Evolutionary conservation across 2,113 vertebrate species (phyloP).

Genomic region (Syrmaticus mikado): DNA sequence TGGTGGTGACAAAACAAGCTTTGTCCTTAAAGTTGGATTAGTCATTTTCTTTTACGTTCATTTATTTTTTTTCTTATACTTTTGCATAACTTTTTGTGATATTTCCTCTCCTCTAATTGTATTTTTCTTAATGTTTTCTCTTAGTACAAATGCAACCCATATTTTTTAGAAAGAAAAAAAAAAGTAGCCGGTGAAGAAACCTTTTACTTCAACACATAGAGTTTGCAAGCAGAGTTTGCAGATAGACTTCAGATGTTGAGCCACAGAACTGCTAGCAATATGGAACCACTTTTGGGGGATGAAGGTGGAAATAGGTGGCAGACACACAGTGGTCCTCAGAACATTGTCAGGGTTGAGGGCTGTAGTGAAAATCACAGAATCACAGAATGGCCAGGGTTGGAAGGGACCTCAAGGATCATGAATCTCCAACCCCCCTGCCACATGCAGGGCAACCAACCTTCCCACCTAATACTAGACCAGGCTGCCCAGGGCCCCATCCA

Average conservation of each 20-base stretch:
- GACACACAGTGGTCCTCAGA: not conserved
- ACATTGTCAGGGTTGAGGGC: not conserved
- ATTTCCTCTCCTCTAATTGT: not conserved
- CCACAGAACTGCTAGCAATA: not conserved
- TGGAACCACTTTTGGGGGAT: not conserved
- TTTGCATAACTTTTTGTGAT: not conserved
- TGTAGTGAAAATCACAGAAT: not conserved
- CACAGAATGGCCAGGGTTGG: too few relatives aligned
- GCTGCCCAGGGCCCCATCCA: too few relatives aligned
- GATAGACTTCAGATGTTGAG: not conserved
- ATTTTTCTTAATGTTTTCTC: not conserved
- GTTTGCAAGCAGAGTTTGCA: not conserved
- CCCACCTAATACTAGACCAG: too few relatives aligned
- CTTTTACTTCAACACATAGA: not conserved
- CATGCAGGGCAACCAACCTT: too few relatives aligned
- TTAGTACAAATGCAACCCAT: not conserved
- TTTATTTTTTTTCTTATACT: not conserved
- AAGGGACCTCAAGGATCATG: too few relatives aligned
- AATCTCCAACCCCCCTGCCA: too few relatives aligned
- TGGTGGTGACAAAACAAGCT: not conserved
- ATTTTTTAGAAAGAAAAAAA: not conserved
- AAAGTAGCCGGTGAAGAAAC: not conserved
- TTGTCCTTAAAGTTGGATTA: not conserved
- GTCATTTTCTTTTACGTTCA: fast-evolving
- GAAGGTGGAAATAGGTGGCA: too few relatives aligned